Evolutionary conservation across 2,113 vertebrate genomes (phyloP).

Genomic region (Atherinomorus stipes): DNA sequence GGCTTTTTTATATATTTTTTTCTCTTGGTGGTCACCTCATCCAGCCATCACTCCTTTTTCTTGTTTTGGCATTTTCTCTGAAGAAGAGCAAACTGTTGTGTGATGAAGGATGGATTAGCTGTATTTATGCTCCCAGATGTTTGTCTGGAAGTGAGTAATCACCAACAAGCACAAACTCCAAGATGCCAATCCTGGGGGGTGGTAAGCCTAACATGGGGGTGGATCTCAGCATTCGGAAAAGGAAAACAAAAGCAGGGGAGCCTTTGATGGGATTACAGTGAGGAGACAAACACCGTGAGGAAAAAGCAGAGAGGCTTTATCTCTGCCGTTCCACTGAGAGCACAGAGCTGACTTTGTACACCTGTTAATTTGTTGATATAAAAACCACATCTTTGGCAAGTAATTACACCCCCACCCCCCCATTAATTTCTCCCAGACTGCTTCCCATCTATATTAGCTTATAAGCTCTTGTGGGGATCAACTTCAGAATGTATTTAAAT

Average conservation of each 20-base stretch:
- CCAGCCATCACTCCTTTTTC: slow-evolving; percentile 22
- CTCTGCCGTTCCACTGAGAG: slow-evolving; percentile 54
- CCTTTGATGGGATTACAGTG: slow-evolving; percentile 79
- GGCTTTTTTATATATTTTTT: too few relatives aligned
- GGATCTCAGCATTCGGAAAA: slow-evolving; percentile 50
- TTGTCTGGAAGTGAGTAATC: slow-evolving; percentile 69
- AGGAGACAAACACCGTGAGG: slow-evolving; percentile 62
- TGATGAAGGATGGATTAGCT: slow-evolving; percentile 67
- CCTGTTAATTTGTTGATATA: slow-evolving; percentile 72
- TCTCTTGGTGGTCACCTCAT: slow-evolving; percentile 29
- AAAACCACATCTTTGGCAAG: slow-evolving; percentile 66
- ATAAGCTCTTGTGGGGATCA: slow-evolving; percentile 60
- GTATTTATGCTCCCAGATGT: slow-evolving; percentile 72
- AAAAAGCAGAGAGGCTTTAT: slow-evolving; percentile 60
- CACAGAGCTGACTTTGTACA: slow-evolving; percentile 59
- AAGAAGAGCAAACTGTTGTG: slow-evolving; percentile 31
- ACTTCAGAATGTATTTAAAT: slow-evolving; percentile 64
- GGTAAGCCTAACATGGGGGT: slow-evolving; percentile 39
- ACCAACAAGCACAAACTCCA: slow-evolving; percentile 46
- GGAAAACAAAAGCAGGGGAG: slow-evolving; percentile 62
- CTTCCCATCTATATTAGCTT: slow-evolving; percentile 51
- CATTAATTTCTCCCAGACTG: slow-evolving; percentile 29
- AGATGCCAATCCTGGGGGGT: slow-evolving; percentile 62
- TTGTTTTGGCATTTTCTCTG: slow-evolving; percentile 57
- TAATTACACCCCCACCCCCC: slow-evolving; percentile 67